Evolutionary conservation across 2,888 invertebrate genomes (phyloP).

Genomic region (Scaptomyza parva): DNA sequence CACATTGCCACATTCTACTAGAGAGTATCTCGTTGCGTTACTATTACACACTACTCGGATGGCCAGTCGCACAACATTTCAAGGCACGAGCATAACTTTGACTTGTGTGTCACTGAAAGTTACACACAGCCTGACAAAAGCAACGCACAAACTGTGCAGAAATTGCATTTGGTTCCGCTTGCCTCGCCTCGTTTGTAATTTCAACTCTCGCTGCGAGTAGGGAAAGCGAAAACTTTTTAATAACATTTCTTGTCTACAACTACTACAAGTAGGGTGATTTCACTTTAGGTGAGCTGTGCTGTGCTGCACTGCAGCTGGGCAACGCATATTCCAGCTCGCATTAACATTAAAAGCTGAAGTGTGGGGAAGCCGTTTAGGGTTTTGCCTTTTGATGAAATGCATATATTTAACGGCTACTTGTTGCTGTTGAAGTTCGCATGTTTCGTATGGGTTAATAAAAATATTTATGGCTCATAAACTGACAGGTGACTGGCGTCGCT

Average conservation of each 20-base stretch:
- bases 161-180: constrained; percentile 50
- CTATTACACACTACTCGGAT: not conserved
- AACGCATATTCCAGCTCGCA: constrained; percentile 5
- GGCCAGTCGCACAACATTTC: constrained; percentile 48
- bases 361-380: not conserved
- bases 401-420: constrained; percentile 35
- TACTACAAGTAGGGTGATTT: constrained; percentile 7
- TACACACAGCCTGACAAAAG: constrained; percentile 49
- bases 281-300: constrained; percentile 2
- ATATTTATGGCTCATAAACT: constrained; percentile 40
- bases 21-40: not conserved
- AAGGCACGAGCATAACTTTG: constrained; percentile 65
- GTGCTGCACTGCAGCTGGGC: not conserved
- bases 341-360: constrained; percentile 27
- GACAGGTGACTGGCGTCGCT: constrained; percentile 17
- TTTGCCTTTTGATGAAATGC: constrained; percentile 13
- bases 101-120: constrained; percentile 59
- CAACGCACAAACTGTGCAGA: constrained; percentile 30
- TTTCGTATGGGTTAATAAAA: constrained; percentile 37
- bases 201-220: constrained; percentile 33
- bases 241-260: constrained; percentile 59
- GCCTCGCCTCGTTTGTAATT: constrained; percentile 41
- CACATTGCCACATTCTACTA: too few relatives aligned
- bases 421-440: constrained; percentile 32
- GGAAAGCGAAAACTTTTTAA: constrained; percentile 72